Evolutionary conservation across 2,888 invertebrate species (phyloP).

Genomic region (Hypselothyrea guttata): DNA sequence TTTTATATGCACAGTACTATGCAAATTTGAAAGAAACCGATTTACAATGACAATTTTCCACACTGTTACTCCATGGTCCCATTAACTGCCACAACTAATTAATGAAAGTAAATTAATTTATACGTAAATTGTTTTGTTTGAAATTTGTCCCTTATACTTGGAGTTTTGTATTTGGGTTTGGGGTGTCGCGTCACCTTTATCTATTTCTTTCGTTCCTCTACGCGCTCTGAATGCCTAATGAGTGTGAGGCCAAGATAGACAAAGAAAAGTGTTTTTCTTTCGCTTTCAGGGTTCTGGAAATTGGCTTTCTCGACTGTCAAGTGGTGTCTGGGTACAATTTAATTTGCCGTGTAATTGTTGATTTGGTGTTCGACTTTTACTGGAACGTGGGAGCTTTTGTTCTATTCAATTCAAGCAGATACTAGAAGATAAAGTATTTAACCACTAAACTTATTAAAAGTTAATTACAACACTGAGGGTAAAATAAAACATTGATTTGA

Average conservation of each 20-base stretch:
- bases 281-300: constrained; percentile 33
- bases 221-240: constrained; percentile 70
- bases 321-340: constrained; percentile 42
- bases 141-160: constrained; percentile 45
- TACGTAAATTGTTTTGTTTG: constrained; percentile 76
- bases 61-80: constrained; percentile 59
- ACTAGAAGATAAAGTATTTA: too few relatives aligned
- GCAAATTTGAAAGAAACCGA: constrained; percentile 57
- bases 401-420: constrained; percentile 36
- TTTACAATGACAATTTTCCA: constrained; percentile 56
- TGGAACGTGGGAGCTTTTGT: constrained; percentile 73
- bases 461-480: too few relatives aligned
- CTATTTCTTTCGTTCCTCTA: constrained; percentile 55
- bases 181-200: constrained; percentile 50
- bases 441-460: too few relatives aligned
- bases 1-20: constrained; percentile 37
- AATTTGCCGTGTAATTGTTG: constrained; percentile 60
- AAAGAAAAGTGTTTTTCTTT: constrained; percentile 21
- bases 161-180: constrained; percentile 14
- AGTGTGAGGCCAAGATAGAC: constrained; percentile 23
- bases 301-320: constrained; percentile 36
- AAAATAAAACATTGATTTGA: too few relatives aligned
- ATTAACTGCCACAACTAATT: constrained; percentile 76
- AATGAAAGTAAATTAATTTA: constrained; percentile 81
- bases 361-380: constrained; percentile 61